Evolutionary conservation across 1,140 invertebrate species (phyloP).

Genomic region (Cotesia typhae): DNA sequence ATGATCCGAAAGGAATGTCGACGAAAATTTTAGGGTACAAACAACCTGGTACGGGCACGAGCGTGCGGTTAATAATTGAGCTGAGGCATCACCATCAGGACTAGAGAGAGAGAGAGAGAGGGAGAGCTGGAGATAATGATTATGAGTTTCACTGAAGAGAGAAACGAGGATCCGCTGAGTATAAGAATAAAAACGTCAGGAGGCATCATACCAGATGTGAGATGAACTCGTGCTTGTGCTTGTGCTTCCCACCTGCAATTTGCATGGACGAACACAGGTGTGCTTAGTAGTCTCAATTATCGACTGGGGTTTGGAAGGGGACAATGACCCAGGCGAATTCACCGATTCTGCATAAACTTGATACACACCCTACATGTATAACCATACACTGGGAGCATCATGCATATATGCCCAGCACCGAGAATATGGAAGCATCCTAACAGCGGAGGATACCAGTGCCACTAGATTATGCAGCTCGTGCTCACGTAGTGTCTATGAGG

Average conservation of each 20-base stretch:
- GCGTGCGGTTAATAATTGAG: constrained; percentile 39
- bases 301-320: constrained; percentile 3
- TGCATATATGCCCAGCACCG: too few relatives aligned
- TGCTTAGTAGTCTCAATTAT: constrained; percentile 31
- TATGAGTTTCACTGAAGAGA: background rate
- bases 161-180: background rate
- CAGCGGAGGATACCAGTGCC: too few relatives aligned
- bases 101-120: background rate
- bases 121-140: background rate
- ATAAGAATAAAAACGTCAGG: constrained; percentile 3
- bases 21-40: constrained; percentile 28
- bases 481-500: too few relatives aligned
- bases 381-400: background rate
- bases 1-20: constrained; percentile 28
- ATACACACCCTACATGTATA: background rate
- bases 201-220: constrained; percentile 29
- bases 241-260: constrained; percentile 29
- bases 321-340: constrained; percentile 17
- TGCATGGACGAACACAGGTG: constrained; percentile 36
- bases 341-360: too few relatives aligned
- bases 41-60: constrained; percentile 28
- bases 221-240: constrained; percentile 32
- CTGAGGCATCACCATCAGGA: background rate
- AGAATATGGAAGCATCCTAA: too few relatives aligned
- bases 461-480: too few relatives aligned